Base-by-base conservation (phyloP, 2,888 invertebrate species). In the Scaptomyza caliginosa region DNA sequence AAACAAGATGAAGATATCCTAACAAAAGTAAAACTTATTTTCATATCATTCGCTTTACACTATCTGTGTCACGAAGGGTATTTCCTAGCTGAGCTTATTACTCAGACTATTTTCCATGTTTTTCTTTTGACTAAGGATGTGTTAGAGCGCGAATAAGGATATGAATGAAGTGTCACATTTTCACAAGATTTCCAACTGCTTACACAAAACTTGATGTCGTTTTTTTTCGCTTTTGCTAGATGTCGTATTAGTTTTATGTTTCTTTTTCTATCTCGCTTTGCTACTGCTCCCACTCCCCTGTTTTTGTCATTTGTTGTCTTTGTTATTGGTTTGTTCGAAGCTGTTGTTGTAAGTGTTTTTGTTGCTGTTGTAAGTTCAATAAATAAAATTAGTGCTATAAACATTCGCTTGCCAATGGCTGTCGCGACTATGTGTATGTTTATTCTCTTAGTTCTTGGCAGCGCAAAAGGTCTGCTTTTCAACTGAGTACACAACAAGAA, bases 361-460 rank as follows among this genome's bases (percentile, higher is more conserved):
- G 42, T 42, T 79, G 43, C 57, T 60, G 57, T 54, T 85, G 72
- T 73, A 76, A 67, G 83, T 79, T 83, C 76, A 79, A 86, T 86
- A 81, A 81, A 81, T 86, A 86, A 83, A 81, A 81, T 81, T 81
- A 81, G 80, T 83, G 83, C 81, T 67, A 86, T 86, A 81, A 81
- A 86, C 84, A 86, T 86, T 81, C 80, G 79, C 58, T 77, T 74
- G 70, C 55, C 69, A 69, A 83, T 60, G 74, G 42, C 67, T 52
- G 66, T 50, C 42, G 28, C 23, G 45, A 28, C 19, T 21, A 36
- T 46, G 26, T 50, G 16, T 49, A 19, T 46, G 17, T 66, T 38
- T 62, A 55, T 59, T 39, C 42, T 16, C 38, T 43, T 52, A 38
- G 48, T 30, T 19, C 42, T 50, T 23, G 26, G 45, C 26, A 26